These are phyloP conservation scores for Malachius bipustulatus DNA, from an alignment of 2,888 invertebrate species.

Conservation along the genomic window DNA sequence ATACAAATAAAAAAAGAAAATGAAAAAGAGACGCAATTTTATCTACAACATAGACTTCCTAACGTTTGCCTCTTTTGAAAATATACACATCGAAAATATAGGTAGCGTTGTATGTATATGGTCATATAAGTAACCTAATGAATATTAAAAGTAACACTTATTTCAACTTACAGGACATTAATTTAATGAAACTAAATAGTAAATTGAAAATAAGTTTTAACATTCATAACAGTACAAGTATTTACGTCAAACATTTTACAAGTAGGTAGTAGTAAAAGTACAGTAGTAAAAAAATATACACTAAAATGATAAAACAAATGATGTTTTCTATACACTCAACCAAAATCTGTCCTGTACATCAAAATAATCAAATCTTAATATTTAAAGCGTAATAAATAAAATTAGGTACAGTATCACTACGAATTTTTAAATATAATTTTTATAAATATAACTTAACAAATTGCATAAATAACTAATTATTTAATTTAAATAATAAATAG, in stretches of 20 bases:
- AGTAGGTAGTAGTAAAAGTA: conserved; percentile 27
- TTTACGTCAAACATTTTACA: conserved; percentile 28
- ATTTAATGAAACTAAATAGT: conserved; percentile 13
- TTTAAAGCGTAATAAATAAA: no score
- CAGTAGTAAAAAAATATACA: not conserved
- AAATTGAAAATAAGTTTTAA: conserved; percentile 10
- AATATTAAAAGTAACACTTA: conserved; percentile 12
- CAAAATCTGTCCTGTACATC: no score
- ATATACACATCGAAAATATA: conserved; percentile 22
- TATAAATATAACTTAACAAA: no score
- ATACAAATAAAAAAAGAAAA: conserved; percentile 10
- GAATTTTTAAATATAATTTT: no score
- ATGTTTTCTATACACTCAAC: no score
- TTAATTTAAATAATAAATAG: no score
- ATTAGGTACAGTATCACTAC: no score
- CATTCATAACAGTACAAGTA: conserved; percentile 16
- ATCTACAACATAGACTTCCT: conserved; percentile 19
- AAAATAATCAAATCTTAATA: no score
- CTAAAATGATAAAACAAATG: no score
- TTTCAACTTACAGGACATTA: conserved; percentile 5
- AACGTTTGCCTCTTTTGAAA: conserved; percentile 20
- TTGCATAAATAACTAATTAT: no score
- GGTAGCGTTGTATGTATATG: conserved; percentile 4
- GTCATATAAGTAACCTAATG: conserved; percentile 14
- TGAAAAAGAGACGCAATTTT: no score